A percentile compares a stretch with the other conserved stretches of the same genome.
These are phyloP conservation scores for Diaprepes abbreviatus DNA, from an alignment of 2,888 invertebrate species.

Conservation along the genomic window DNA sequence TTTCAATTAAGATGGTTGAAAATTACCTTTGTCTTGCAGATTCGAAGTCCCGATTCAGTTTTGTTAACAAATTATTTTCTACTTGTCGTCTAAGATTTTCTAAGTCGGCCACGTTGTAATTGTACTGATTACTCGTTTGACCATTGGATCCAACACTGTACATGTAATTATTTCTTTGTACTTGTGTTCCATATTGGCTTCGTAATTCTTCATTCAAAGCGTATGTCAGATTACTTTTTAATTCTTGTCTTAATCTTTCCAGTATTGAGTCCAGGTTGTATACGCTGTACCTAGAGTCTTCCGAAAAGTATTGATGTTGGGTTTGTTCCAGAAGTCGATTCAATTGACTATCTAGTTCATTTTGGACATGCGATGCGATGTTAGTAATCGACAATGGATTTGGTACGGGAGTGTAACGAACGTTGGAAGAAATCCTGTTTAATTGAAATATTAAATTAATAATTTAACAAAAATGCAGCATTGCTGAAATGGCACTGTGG, in stretches of 20 bases:
- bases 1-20: no score
- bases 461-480: no score
- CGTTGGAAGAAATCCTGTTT: constrained; percentile 33
- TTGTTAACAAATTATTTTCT: constrained; percentile 61
- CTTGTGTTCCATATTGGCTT: constrained; percentile 62
- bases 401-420: constrained; percentile 55
- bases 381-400: constrained; percentile 60
- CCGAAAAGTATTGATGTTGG: constrained; percentile 56
- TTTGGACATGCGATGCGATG: constrained; percentile 61
- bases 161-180: constrained; percentile 58
- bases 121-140: constrained; percentile 56
- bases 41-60: constrained; percentile 58
- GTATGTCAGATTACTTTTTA: constrained; percentile 61
- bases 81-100: constrained; percentile 61
- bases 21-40: constrained; percentile 36
- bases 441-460: neutral
- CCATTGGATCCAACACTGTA: constrained; percentile 57
- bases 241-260: constrained; percentile 59
- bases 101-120: constrained; percentile 62
- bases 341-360: constrained; percentile 57
- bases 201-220: constrained; percentile 60
- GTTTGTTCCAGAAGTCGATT: constrained; percentile 58
- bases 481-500: no score
- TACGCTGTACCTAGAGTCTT: constrained; percentile 46
- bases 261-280: constrained; percentile 58